phyloP scores from a whole-genome alignment of 1,140 invertebrate species.

The Nasonia longicornis region DNA sequence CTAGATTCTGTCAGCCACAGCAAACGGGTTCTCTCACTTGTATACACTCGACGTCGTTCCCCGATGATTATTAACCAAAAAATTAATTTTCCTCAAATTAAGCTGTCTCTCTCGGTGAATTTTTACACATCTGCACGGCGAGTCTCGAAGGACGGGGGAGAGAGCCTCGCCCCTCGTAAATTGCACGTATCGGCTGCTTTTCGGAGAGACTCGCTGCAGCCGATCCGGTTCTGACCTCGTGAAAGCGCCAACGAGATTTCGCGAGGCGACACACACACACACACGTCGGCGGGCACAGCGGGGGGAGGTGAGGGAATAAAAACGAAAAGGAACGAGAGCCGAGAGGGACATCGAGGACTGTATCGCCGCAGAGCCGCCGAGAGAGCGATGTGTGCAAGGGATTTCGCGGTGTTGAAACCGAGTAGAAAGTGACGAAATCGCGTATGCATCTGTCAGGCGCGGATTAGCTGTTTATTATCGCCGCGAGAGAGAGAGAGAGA shows the following conservation, averaged over 20 bases:
- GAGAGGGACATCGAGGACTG: constrained; percentile 20
- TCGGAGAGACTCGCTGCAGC: constrained; percentile 10
- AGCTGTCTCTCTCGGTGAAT: background rate
- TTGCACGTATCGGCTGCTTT: constrained; percentile 13
- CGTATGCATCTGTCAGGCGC: background rate
- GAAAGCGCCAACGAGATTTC: constrained; percentile 30
- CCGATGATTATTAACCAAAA: background rate
- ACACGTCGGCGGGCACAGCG: background rate
- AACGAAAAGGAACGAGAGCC: background rate
- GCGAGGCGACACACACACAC: background rate
- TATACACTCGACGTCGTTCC: background rate
- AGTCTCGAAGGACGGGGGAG: background rate
- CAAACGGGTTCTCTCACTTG: background rate
- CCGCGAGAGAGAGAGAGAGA: no score
- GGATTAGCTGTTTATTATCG: background rate
- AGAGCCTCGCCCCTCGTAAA: constrained; percentile 29
- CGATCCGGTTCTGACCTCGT: constrained; percentile 42
- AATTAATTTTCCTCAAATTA: background rate
- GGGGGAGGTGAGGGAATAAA: constrained; percentile 1
- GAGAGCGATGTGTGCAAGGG: background rate
- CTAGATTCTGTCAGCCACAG: background rate
- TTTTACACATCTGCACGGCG: background rate
- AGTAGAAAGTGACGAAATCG: constrained; percentile 36
- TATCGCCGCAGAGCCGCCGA: background rate
- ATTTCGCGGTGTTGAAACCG: constrained; percentile 30